Evolutionary conservation across 1,140 invertebrate genomes (phyloP).

Genomic region (Lepidostoma basale): DNA sequence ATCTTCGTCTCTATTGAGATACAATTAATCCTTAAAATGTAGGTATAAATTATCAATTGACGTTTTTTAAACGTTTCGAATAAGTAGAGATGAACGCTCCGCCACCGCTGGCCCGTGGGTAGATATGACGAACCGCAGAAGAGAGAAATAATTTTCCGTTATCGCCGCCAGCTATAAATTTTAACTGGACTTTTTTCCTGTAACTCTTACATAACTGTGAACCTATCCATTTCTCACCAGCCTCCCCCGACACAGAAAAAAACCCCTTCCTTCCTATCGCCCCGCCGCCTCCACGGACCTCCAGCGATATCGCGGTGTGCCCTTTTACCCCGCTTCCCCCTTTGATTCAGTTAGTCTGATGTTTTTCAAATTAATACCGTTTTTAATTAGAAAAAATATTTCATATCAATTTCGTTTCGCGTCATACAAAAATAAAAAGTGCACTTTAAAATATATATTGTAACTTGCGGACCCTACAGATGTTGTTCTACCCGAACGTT

Average conservation of each 20-base stretch:
- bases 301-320: background rate
- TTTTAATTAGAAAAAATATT: conserved; percentile 21
- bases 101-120: conserved; percentile 24
- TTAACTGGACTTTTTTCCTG: conserved; percentile 47
- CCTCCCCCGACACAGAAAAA: conserved; percentile 19
- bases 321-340: background rate
- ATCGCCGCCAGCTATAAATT: conserved; percentile 46
- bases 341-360: conserved; percentile 14
- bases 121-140: conserved; percentile 44
- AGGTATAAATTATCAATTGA: too few species aligned
- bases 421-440: too few species aligned
- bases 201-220: conserved; percentile 46
- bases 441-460: too few species aligned
- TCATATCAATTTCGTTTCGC: too few species aligned
- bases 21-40: too few species aligned
- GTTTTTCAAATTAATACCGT: conserved; percentile 7
- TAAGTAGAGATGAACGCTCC: too few species aligned
- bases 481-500: too few species aligned
- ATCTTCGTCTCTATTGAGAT: too few species aligned
- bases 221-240: conserved; percentile 41
- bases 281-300: too few species aligned
- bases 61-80: too few species aligned
- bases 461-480: too few species aligned
- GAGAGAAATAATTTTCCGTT: conserved; percentile 47
- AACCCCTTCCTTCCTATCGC: background rate